Conservation (phyloP, 2,888 invertebrate genomes). For the Dolichomitus sp. region DNA sequence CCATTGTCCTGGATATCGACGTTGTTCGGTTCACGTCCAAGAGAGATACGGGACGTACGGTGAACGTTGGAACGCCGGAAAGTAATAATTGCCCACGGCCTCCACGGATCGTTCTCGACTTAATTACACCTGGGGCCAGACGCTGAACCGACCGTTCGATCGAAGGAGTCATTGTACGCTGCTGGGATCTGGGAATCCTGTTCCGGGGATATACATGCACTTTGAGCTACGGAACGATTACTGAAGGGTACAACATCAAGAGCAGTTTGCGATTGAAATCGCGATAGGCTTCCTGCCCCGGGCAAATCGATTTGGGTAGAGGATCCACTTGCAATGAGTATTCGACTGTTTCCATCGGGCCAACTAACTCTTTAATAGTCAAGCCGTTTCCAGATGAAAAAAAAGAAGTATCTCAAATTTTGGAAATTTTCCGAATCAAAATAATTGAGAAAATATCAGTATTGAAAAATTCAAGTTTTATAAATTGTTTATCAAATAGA, state of each 20-base stretch:
- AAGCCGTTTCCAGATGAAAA: not conserved
- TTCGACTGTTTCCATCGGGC: not conserved
- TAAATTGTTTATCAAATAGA: too few relatives aligned
- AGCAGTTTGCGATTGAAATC: constrained; percentile 57
- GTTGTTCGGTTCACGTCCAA: constrained; percentile 41
- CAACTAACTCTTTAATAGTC: not conserved
- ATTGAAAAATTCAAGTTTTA: too few relatives aligned
- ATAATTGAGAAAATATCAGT: too few relatives aligned
- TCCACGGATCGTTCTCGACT: constrained; percentile 61
- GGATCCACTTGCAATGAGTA: constrained; percentile 1
- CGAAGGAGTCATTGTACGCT: constrained; percentile 46
- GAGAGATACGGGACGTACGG: constrained; percentile 17
- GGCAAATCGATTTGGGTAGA: constrained; percentile 44
- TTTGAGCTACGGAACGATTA: constrained; percentile 41
- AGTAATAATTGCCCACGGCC: constrained; percentile 66
- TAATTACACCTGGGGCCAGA: constrained; percentile 56
- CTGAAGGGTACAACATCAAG: constrained; percentile 43
- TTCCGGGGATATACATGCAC: constrained; percentile 47
- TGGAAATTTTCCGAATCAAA: too few relatives aligned
- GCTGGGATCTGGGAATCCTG: constrained; percentile 57
- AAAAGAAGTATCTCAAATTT: too few relatives aligned
- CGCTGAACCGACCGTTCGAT: constrained; percentile 47
- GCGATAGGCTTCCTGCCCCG: constrained; percentile 50
- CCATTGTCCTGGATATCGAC: constrained; percentile 55
- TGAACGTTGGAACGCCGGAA: constrained; percentile 41